Conservation (phyloP, 2,888 invertebrate genomes). For the Gisinianus flammeolus region DNA sequence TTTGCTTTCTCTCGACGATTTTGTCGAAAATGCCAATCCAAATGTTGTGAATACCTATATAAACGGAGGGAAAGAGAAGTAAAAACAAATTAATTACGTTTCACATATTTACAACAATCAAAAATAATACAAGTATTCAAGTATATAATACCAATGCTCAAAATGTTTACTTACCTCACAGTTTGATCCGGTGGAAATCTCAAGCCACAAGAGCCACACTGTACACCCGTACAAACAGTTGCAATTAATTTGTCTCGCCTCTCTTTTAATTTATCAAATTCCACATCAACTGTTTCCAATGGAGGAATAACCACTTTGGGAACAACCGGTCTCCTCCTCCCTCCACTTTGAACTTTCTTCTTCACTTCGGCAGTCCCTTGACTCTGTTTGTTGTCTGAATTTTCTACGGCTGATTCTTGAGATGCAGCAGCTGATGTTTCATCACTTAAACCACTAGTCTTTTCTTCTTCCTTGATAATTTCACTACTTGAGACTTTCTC, state of each 20-base stretch:
- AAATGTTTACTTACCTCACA: constrained; percentile 72
- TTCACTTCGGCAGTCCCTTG: background rate
- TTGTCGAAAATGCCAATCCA: constrained; percentile 98
- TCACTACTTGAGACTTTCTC: background rate
- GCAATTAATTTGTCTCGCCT: constrained; percentile 50
- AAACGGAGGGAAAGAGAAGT: background rate
- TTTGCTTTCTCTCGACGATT: constrained; percentile 88
- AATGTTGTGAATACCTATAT: constrained; percentile 85
- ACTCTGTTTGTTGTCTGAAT: background rate
- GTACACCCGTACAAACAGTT: constrained; percentile 83
- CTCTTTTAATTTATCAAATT: constrained; percentile 53
- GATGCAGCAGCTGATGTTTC: constrained; percentile 44
- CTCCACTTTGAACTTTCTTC: constrained; percentile 26
- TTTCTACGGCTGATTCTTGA: background rate
- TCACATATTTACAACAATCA: background rate
- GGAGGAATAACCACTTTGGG: constrained; percentile 50
- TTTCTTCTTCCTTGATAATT: constrained; percentile 7
- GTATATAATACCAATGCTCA: too few species aligned
- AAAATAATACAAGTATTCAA: background rate
- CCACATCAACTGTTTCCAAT: constrained; percentile 52
- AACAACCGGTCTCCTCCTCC: constrained; percentile 48
- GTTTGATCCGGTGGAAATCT: constrained; percentile 90
- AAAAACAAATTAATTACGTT: background rate
- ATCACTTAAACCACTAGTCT: background rate
- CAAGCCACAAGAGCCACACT: constrained; percentile 95